These are phyloP conservation scores for Artemia franciscana DNA, from an alignment of 1,140 invertebrate species.

Conservation along the genomic window DNA sequence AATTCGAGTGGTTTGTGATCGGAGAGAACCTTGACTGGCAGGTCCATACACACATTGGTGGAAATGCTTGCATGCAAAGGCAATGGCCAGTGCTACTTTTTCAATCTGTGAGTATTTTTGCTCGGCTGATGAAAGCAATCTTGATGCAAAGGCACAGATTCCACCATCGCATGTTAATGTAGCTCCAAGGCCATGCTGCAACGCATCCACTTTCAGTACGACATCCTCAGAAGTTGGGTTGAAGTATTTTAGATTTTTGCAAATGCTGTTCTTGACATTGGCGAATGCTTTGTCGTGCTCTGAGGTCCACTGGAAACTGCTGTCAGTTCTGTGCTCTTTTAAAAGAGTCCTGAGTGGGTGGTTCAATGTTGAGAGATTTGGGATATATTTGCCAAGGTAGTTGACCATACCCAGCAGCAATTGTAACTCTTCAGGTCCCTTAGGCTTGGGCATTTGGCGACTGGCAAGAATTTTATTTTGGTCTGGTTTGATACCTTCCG, in stretches of 20 bases:
- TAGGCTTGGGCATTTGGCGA: conserved; percentile 11
- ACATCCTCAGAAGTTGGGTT: not conserved
- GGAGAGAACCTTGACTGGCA: conserved; percentile 22
- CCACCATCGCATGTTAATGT: conserved; percentile 18
- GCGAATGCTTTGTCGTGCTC: not conserved
- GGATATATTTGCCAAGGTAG: conserved; percentile 8
- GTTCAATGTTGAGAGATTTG: conserved; percentile 6
- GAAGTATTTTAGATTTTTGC: not conserved
- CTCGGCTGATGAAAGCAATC: conserved; percentile 20
- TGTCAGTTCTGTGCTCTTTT: not conserved
- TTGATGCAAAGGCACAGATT: conserved; percentile 23
- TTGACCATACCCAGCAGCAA: conserved; percentile 8
- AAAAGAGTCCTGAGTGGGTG: conserved; percentile 5
- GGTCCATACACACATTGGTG: conserved; percentile 25
- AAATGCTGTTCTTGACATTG: not conserved
- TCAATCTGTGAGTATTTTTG: conserved; percentile 26
- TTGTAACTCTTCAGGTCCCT: conserved; percentile 3
- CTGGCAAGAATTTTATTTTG: conserved; percentile 12
- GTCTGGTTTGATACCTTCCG: conserved; percentile 12
- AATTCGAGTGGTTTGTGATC: conserved; percentile 25
- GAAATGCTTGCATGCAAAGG: conserved; percentile 27
- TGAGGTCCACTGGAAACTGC: not conserved
- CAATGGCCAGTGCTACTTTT: conserved; percentile 26
- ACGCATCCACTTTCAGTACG: conserved; percentile 11
- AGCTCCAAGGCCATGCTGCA: conserved; percentile 18